phyloP scores from a whole-genome alignment of 2,797 vertebrate genomes.

The Cetoscarus ocellatus region DNA sequence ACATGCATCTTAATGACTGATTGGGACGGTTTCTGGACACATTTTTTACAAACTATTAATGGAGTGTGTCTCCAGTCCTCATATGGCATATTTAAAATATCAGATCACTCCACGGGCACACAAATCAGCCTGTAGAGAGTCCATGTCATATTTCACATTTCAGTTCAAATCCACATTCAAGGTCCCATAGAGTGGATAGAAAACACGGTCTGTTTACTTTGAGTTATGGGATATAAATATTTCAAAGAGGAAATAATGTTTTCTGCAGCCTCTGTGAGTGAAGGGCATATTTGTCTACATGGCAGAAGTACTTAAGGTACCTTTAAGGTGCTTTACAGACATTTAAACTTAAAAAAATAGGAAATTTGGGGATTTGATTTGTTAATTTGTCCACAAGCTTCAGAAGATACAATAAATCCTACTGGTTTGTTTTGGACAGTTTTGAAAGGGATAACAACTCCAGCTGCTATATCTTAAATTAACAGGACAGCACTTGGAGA shows the following conservation, averaged over 20 bases:
- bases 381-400: too few relatives aligned
- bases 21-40: slow-evolving; percentile 18
- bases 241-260: slow-evolving; percentile 11
- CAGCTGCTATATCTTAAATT: too few relatives aligned
- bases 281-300: neutral
- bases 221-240: slow-evolving; percentile 16
- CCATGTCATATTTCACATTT: slow-evolving; percentile 20
- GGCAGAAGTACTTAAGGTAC: too few relatives aligned
- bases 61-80: neutral
- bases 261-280: neutral
- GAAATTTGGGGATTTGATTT: too few relatives aligned
- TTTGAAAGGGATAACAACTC: too few relatives aligned
- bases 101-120: slow-evolving; percentile 12
- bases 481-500: too few relatives aligned
- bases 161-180: slow-evolving; percentile 1
- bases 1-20: slow-evolving; percentile 20
- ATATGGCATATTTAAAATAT: neutral
- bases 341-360: neutral
- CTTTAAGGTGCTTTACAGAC: neutral
- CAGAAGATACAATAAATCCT: too few relatives aligned
- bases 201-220: neutral
- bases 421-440: too few relatives aligned
- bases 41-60: slow-evolving; percentile 16
- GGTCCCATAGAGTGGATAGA: neutral
- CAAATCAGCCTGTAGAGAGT: slow-evolving; percentile 14